phyloP scores from a whole-genome alignment of 2,888 invertebrate genomes.

The Trilocha varians region DNA sequence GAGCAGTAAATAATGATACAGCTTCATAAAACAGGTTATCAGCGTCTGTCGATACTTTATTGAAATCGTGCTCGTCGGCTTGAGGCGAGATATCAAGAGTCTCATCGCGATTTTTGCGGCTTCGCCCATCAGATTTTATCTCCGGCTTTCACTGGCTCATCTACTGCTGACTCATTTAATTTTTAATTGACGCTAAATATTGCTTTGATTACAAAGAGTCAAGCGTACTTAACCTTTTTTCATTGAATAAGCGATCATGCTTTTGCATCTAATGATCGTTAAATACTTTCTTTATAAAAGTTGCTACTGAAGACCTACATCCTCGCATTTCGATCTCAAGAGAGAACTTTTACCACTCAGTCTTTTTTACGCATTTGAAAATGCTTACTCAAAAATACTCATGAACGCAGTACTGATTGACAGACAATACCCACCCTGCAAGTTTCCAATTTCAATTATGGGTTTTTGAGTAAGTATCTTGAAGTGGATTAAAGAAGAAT shows the following conservation, averaged over 20 bases:
- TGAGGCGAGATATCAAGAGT: slow-evolving; percentile 20
- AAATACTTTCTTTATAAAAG: slow-evolving; percentile 19
- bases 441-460: too few relatives aligned
- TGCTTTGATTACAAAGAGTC: slow-evolving; percentile 40
- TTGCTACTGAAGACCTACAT: background rate
- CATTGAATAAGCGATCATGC: slow-evolving; percentile 46
- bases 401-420: too few relatives aligned
- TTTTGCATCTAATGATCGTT: slow-evolving; percentile 19
- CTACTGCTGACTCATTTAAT: slow-evolving; percentile 53
- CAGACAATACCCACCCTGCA: too few relatives aligned
- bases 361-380: background rate
- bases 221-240: slow-evolving; percentile 47
- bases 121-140: slow-evolving; percentile 45
- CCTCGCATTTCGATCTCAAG: background rate
- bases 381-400: too few relatives aligned
- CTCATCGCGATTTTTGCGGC: slow-evolving; percentile 31
- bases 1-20: slow-evolving; percentile 21
- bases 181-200: slow-evolving; percentile 60
- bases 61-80: slow-evolving; percentile 15
- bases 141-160: slow-evolving; percentile 53
- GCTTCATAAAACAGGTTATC: slow-evolving; percentile 23
- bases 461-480: too few relatives aligned
- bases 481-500: too few relatives aligned
- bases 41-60: slow-evolving; percentile 25
- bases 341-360: background rate